Evolutionary conservation across 2,888 invertebrate genomes (phyloP), one percentile per base, ranked within the genome.

Genomic region (Tinea pellionella): DNA sequence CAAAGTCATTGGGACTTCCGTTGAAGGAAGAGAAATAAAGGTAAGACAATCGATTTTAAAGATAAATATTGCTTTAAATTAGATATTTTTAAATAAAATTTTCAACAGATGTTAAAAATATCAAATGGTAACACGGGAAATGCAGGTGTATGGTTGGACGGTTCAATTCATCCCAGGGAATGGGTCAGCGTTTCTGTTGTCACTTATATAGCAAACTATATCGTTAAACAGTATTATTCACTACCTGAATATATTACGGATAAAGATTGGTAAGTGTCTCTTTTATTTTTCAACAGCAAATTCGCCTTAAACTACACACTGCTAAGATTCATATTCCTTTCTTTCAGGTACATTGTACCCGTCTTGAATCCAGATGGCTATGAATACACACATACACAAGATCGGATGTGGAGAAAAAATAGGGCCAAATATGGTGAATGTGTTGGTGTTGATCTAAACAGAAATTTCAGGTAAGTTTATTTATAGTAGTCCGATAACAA

Each of bases 81-180:
- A 7, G 18, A 37, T 30, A 18, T 37, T 7, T 15, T 37, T 30
- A 41, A 16, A 3, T 24, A 3, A 24, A 3, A 6, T n/a, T 41
- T 41, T 2, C 9, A 41, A 41, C 41, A 88, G 88, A 71, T 87
- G 42, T 65, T 88, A 13, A 90, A 92, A 69, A 91, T 94, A 64
- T 94, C 94, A 1, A 93, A 93, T 72, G 92, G 93, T 59, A 84
- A 90, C 37, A 75, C 88, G 0, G 79, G 75, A 8, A 92, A 91
- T 62, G 87, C 89, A 2, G 89, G 90, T 0, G 85, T 94, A 30
- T 94, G 94, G 93, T 87, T 93, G 63, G 93, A 93, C 70, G 93
- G 93, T 3, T 96, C 96, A 7, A 95, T 96, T 65, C 96, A 96
- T 72, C 96, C 96, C 1, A 89, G 97, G 53, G 98, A 98, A 88